These are phyloP conservation scores for Drosophila sucinea DNA, from an alignment of 1,140 invertebrate species.

Conservation along the genomic window DNA sequence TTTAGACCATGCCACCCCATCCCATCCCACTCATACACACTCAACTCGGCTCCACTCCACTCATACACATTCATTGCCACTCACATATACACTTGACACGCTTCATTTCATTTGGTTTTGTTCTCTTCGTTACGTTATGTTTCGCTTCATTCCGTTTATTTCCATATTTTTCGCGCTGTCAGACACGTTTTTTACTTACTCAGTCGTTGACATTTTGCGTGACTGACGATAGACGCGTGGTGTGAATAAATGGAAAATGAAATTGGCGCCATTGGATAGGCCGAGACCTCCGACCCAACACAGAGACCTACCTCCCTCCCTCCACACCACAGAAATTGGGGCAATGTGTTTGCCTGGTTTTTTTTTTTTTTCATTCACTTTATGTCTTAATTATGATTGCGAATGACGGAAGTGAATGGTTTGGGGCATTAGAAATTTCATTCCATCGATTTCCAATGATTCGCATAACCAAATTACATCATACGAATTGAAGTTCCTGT, in stretches of 20 bases:
- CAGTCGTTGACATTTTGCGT: conserved; percentile 81
- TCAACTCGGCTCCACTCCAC: neutral
- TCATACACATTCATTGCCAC: conserved; percentile 13
- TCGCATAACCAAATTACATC: neutral
- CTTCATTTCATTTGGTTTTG: conserved; percentile 79
- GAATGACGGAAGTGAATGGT: conserved; percentile 29
- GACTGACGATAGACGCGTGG: conserved; percentile 78
- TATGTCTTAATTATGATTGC: conserved; percentile 77
- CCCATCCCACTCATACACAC: neutral
- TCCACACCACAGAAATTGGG: conserved; percentile 24
- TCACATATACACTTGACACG: conserved; percentile 66
- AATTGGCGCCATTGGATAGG: conserved; percentile 65
- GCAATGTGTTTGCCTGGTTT: conserved; percentile 68
- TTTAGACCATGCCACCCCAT: conserved; percentile 12
- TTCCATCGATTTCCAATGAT: conserved; percentile 53
- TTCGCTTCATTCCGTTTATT: conserved; percentile 49
- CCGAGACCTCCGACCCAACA: conserved; percentile 4
- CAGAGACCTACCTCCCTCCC: too few species aligned
- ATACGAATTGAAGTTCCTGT: neutral
- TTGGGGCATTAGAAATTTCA: conserved; percentile 37
- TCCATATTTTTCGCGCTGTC: conserved; percentile 71
- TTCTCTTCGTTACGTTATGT: conserved; percentile 42
- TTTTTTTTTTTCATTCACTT: conserved; percentile 33
- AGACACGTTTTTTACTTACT: conserved; percentile 79
- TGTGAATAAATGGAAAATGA: conserved; percentile 80